These are phyloP conservation scores for Scrobipalpa costella DNA, from an alignment of 2,888 invertebrate species.

Conservation along the genomic window DNA sequence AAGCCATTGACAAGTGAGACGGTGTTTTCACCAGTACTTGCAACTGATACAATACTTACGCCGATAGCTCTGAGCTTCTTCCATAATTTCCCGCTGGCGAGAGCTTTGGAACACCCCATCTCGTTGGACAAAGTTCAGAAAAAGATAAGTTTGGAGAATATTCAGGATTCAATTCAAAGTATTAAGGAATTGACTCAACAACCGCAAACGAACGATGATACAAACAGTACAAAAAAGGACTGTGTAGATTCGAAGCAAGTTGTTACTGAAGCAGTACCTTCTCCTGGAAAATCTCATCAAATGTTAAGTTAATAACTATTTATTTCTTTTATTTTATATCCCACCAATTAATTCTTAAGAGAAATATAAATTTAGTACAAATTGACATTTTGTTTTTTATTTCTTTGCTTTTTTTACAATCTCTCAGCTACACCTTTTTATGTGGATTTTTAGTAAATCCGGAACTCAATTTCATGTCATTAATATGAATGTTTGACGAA, in stretches of 20 bases:
- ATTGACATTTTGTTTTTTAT: too few relatives aligned
- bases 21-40: slow-evolving; percentile 47
- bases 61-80: slow-evolving; percentile 64
- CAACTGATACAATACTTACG: slow-evolving; percentile 50
- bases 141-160: slow-evolving; percentile 25
- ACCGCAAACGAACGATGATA: not conserved
- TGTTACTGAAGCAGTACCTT: not conserved
- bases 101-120: slow-evolving; percentile 63
- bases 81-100: slow-evolving; percentile 62
- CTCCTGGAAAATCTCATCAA: not conserved
- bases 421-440: too few relatives aligned
- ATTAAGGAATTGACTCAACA: slow-evolving; percentile 21
- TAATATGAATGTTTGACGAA: not conserved
- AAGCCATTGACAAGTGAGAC: slow-evolving; percentile 43
- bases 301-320: not conserved
- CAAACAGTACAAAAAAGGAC: not conserved
- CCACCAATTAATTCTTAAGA: not conserved
- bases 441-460: too few relatives aligned
- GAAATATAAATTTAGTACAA: too few relatives aligned
- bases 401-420: too few relatives aligned
- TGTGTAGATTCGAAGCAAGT: not conserved
- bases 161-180: slow-evolving; percentile 23
- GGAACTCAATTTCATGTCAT: not conserved
- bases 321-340: not conserved
- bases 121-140: slow-evolving; percentile 50